Evolutionary conservation across 2,113 vertebrate genomes (phyloP).

Genomic region (Pseudorasbora parva): DNA sequence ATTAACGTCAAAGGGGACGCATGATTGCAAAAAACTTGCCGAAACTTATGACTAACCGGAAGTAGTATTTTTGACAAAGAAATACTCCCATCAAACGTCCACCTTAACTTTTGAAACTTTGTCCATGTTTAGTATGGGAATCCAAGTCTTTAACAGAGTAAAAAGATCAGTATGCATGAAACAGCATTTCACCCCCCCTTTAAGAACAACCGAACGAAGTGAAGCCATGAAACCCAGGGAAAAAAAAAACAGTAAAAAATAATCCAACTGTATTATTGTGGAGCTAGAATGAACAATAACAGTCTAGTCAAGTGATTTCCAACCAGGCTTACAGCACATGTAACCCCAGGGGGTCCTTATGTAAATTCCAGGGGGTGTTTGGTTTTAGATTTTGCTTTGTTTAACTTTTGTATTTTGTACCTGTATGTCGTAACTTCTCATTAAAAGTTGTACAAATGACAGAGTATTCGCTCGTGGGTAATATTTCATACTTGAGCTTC

Average conservation of each 20-base stretch:
- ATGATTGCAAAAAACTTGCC: no score
- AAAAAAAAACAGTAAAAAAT: background rate
- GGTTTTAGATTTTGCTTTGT: slow-evolving; percentile 1
- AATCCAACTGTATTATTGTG: background rate
- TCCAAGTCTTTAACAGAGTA: no score
- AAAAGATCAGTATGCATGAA: no score
- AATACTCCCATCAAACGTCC: no score
- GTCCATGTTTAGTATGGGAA: no score
- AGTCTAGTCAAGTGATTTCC: slow-evolving; percentile 7
- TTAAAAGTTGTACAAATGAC: slow-evolving; percentile 19
- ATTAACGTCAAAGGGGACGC: no score
- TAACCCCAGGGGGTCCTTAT: slow-evolving; percentile 15
- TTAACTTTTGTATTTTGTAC: background rate
- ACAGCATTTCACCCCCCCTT: no score
- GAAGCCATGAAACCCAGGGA: background rate
- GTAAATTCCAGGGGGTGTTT: background rate
- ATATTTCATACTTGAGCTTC: slow-evolving; percentile 4
- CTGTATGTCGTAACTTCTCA: slow-evolving; percentile 9
- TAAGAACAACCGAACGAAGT: background rate
- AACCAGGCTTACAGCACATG: background rate
- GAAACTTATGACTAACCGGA: no score
- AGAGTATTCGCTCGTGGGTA: background rate
- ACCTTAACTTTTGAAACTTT: no score
- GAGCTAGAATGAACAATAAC: background rate
- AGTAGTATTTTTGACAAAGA: no score